Evolutionary conservation across 2,888 invertebrate species (phyloP).

Genomic region (Elegia similella): DNA sequence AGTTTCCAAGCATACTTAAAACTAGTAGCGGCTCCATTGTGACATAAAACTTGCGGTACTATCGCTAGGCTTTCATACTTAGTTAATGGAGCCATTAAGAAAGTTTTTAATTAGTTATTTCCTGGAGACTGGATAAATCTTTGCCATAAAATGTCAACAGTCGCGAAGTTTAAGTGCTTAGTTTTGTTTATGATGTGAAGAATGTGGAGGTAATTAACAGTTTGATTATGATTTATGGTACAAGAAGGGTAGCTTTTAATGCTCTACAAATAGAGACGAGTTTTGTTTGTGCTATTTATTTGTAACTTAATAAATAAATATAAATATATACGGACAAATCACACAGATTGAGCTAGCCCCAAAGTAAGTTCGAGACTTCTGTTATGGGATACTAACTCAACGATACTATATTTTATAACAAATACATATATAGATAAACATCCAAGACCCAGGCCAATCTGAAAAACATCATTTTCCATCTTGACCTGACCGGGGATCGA

Average conservation of each 20-base stretch:
- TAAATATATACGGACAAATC: too few relatives aligned
- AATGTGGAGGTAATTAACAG: background rate
- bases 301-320: too few relatives aligned
- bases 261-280: background rate
- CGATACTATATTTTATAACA: too few relatives aligned
- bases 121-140: slow-evolving; percentile 12
- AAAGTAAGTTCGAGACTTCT: too few relatives aligned
- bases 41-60: background rate
- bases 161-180: slow-evolving; percentile 1
- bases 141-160: slow-evolving; percentile 9
- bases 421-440: too few relatives aligned
- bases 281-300: too few relatives aligned
- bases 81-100: slow-evolving; percentile 15
- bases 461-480: too few relatives aligned
- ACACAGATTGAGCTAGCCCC: too few relatives aligned
- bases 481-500: too few relatives aligned
- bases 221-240: background rate
- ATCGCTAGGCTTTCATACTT: slow-evolving; percentile 13
- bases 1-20: background rate
- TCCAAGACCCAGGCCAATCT: too few relatives aligned
- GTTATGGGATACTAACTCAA: too few relatives aligned
- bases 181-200: slow-evolving; percentile 1
- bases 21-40: background rate
- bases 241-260: background rate
- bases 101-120: slow-evolving; percentile 17